phyloP scores from a whole-genome alignment of 2,888 invertebrate genomes.

The Orthosia incerta region DNA sequence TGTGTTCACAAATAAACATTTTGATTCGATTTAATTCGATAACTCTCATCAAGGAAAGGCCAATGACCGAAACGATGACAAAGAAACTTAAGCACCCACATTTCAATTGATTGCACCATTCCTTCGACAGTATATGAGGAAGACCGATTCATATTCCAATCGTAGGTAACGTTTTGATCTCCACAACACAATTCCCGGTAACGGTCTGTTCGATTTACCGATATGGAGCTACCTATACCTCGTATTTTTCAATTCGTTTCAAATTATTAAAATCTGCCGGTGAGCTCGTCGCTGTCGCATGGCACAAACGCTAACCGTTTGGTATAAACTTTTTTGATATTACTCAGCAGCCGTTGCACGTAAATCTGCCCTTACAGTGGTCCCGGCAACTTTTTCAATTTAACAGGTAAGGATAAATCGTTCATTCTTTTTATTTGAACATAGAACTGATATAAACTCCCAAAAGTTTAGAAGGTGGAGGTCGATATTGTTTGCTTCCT shows the following conservation, averaged over 20 bases:
- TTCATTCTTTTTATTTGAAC: slow-evolving; percentile 90
- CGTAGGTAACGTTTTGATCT: slow-evolving; percentile 23
- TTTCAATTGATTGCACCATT: slow-evolving; percentile 11
- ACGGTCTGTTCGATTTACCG: slow-evolving; percentile 17
- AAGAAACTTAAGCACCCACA: neutral
- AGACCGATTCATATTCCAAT: neutral
- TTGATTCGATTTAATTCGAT: no score
- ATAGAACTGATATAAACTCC: slow-evolving; percentile 89
- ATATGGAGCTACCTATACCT: slow-evolving; percentile 49
- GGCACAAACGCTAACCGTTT: slow-evolving; percentile 77
- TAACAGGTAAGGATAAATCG: slow-evolving; percentile 91
- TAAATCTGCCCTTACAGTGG: slow-evolving; percentile 89
- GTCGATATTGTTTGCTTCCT: slow-evolving; percentile 83
- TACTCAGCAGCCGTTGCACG: slow-evolving; percentile 88
- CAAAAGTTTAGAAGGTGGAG: slow-evolving; percentile 80
- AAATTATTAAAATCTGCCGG: slow-evolving; percentile 83
- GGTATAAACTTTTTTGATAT: slow-evolving; percentile 90
- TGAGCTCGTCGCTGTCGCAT: slow-evolving; percentile 70
- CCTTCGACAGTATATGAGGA: neutral
- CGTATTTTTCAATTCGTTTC: slow-evolving; percentile 79
- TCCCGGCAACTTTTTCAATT: slow-evolving; percentile 90
- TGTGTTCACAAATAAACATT: no score
- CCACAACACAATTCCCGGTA: slow-evolving; percentile 12
- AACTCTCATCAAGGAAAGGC: neutral
- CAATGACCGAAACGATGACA: neutral